Conservation (phyloP, 2,113 vertebrate genomes). For the Cyprinodon brontotheroides region DNA sequence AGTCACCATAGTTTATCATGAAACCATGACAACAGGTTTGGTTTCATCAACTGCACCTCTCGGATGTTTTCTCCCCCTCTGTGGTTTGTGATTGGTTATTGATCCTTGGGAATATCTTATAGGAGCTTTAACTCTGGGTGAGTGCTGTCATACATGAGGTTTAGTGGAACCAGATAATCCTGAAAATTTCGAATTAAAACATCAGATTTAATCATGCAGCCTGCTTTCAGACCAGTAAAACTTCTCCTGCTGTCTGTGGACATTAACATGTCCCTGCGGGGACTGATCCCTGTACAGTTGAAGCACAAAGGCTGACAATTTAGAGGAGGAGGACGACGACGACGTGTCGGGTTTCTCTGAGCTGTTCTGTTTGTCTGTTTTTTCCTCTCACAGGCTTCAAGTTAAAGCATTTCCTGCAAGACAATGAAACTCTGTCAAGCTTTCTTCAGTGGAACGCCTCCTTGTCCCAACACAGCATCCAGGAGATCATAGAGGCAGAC, state of each 20-base stretch:
- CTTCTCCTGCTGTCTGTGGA: background rate
- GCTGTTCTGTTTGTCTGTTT: slow-evolving; percentile 3
- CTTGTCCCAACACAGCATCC: slow-evolving; percentile 74
- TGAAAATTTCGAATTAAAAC: background rate
- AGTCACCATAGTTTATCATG: background rate
- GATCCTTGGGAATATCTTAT: background rate
- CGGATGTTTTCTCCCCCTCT: background rate
- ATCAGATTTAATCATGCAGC: background rate
- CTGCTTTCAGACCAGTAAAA: background rate
- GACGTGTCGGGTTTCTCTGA: slow-evolving; percentile 17
- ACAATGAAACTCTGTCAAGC: slow-evolving; percentile 87
- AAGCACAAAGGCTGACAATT: slow-evolving; percentile 9
- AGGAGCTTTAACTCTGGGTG: background rate
- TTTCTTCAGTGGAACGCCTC: slow-evolving; percentile 86
- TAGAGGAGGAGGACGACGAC: slow-evolving; percentile 1
- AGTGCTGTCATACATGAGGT: background rate
- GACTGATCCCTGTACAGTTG: background rate
- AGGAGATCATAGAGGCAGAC: slow-evolving; percentile 80
- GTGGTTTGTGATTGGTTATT: background rate
- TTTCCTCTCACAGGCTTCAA: slow-evolving; percentile 83
- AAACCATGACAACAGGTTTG: background rate
- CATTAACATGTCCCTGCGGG: background rate
- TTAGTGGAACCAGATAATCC: background rate
- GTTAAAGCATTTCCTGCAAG: slow-evolving; percentile 88
- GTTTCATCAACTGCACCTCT: background rate